Base-by-base conservation (phyloP, 2,888 invertebrate species). In the Nyleta sp. region DNA sequence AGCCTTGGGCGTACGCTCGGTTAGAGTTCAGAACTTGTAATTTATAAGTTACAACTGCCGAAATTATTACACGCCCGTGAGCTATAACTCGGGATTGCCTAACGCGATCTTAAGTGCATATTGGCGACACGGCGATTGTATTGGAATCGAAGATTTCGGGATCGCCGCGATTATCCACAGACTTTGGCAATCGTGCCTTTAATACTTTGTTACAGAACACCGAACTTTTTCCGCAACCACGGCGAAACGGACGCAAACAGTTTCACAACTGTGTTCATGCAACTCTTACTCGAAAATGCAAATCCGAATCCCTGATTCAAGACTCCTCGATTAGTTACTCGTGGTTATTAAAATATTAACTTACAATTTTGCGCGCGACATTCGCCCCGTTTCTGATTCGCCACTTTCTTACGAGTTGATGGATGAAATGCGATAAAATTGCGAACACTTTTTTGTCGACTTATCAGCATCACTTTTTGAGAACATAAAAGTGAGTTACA, bases 41-140 rank as follows among this genome's bases (percentile, higher is more conserved):
- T 79, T 76, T 79, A 72, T 68, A 68, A 72, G 57, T 68, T 76
- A 76, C 75, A 68, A 79, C 70, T 72, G 62, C 70, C 67, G 33
- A 75, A 79, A 73, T 75, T 75, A 72, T 75, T 67, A 62, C 55
- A 42, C 38, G 60, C 65, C 53, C 20, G 38, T 33, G 48, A 78
- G 68, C 57, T 46, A 68, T 38, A 68, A 57, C 73, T 64, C 44
- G 62, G 33, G 57, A 64, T 78, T 78, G 65, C 78, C 35, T 42
- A 74, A 74, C 59, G 46, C 62, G 35, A 40, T 46, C 52, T 74
- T 73, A 64, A 70, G 48, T 68, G 57, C 62, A 44, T 13, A 55
- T 42, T 20, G 38, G 20, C 59, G 70, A 70, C 64, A 44, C 52
- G 52, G 24, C 20, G 33, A 60, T 48, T 67, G 68, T 59, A 48